A percentile compares a stretch with the other conserved stretches of the same genome.
phyloP scores from a whole-genome alignment of 2,797 vertebrate genomes.

The Enteromius radiatus region DNA sequence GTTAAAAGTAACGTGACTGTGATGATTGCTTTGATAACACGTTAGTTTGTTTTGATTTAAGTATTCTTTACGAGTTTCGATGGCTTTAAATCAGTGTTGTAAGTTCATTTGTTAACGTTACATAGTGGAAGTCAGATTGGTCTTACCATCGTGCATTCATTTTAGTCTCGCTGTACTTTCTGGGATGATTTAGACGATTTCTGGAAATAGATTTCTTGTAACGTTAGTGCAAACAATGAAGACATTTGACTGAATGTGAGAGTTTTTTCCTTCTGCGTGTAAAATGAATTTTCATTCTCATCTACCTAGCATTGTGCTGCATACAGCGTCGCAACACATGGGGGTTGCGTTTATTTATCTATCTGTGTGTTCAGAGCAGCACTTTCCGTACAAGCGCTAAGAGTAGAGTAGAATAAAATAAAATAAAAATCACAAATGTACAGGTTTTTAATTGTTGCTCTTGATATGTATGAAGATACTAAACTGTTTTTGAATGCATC shows the following conservation, averaged over 20 bases:
- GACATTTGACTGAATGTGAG: neutral
- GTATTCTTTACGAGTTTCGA: neutral
- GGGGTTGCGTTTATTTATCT: constrained; percentile 24
- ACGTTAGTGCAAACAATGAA: neutral
- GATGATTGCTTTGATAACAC: neutral
- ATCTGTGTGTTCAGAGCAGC: constrained; percentile 24
- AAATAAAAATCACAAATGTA: constrained; percentile 61
- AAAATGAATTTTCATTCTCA: neutral
- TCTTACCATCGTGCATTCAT: constrained; percentile 22
- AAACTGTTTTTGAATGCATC: constrained; percentile 71
- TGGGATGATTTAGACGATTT: neutral
- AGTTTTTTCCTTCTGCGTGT: neutral
- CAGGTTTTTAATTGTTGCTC: constrained; percentile 67
- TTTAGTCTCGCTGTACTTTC: neutral
- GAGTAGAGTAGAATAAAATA: neutral
- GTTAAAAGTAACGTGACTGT: neutral
- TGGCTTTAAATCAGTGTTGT: neutral
- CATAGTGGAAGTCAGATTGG: neutral
- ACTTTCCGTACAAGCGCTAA: constrained; percentile 13
- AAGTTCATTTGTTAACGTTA: neutral
- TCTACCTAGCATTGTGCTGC: neutral
- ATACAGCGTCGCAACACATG: rapidly evolving
- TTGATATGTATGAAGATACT: constrained; percentile 67
- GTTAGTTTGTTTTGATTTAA: neutral
- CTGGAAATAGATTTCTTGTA: neutral